Base-by-base conservation (phyloP, 2,888 invertebrate genomes). In the Orthosia gothica region DNA sequence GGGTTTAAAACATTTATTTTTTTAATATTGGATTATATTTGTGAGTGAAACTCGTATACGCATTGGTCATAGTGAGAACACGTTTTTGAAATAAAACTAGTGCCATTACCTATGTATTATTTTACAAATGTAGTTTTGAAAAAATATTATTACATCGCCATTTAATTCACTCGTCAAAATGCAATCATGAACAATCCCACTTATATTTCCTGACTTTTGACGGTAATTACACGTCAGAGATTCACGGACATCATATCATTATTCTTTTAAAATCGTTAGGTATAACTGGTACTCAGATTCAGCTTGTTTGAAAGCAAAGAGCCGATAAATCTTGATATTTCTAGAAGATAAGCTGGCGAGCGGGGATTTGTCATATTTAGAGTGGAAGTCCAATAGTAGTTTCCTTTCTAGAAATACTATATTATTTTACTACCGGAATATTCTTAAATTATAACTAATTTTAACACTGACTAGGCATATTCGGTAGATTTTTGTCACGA, bases 41-140 rank as follows among this genome's bases (percentile, higher is more conserved):
- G 32, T 13, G 73, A 57, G 32, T n/a, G 18, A 47, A 76, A 58
- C 3, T 52, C 20, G 23, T 50, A 65, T 67, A 65, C 58, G 55
- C n/a, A n/a, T 70, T 71, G 67, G 54, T 61, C 59, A 50, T 61
- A 77, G 45, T 23, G 11, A 63, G 59, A 71, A 82, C 26, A 71
- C 62, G 49, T 47, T 55, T 40, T 63, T 26, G 5, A 5, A 59
- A 63, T 58, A 57, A 50, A 5, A 32, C 23, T 13, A 45, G 52
- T 52, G 20, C 15, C 26, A 1, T 52, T 45, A 32, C 7, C 26
- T 26, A 18, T 40, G 12, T 16, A 32, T 62, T 16, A 18, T 62
- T 79, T 49, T 64, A 57, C 13, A 13, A 55, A 55, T 20, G 11
- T 76, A 54, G 20, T 18, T 59, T 59, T 15, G 16, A 5, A 26